Base-by-base conservation (phyloP, 2,113 vertebrate genomes). In the Pavo muticus region DNA sequence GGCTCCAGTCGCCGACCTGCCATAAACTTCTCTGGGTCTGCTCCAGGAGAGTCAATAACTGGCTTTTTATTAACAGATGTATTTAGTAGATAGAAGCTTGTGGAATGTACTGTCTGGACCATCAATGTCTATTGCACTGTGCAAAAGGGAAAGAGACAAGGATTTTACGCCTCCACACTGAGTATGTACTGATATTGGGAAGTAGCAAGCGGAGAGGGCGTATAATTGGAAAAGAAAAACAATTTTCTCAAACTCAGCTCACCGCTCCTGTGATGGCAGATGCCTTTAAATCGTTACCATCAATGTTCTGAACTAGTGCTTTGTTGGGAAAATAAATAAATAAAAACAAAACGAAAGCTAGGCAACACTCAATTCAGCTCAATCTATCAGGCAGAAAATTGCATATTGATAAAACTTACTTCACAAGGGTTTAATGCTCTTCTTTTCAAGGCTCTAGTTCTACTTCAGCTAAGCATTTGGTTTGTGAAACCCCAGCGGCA, bases 301-400 rank as follows among this genome's bases (percentile, higher is more conserved):
- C 82, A 76, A 89, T 93, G 11, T 35, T 79, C 84, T 79, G 48
- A 84, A 71, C 35, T 44, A 30, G 17, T 47, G 39, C 32, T 44
- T 79, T 39, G 69, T 1, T 3, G 13, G 65, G 76, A 73, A 18
- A 56, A 56, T 10, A 30, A 56, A 56, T 25, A 52, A 56, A 57
- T 32, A 57, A 57, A 57, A 59, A n/a, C 32, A 23, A 35, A 60
- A 60, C 20, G 8, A 29, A 79, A 75, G 32, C 4, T 11, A 64
- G 70, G 40, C 27, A 75, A 64, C 32, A 59, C 81, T 90, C 75
- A 76, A 47, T 73, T 94, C 91, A 87, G 39, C 61, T 85, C 59
- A 72, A 76, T 35, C 54, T 67, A 76, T 37, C 5, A 27, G 48
- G 63, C 59, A 91, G 87, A 91, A 94, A 91, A 96, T 48, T 83